Conservation (phyloP, 1,140 invertebrate genomes). For the Micrasema minimum region DNA sequence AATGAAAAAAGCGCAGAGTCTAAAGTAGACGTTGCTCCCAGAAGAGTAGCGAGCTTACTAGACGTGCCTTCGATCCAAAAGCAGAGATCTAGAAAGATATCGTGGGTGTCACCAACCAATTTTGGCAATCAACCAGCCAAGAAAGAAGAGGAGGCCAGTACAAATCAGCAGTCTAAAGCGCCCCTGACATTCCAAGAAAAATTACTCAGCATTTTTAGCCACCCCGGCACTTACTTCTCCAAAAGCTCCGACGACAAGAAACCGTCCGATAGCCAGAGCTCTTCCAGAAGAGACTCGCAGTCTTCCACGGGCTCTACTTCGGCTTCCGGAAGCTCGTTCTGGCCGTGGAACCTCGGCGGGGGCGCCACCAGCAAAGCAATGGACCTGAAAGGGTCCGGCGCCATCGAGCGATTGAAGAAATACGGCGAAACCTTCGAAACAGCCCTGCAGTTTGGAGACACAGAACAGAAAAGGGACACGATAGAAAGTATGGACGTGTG, state of each 20-base stretch:
- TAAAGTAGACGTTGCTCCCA: constrained; percentile 52
- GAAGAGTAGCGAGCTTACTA: constrained; percentile 60
- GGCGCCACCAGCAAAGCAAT: constrained; percentile 13
- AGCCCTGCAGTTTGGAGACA: constrained; percentile 8
- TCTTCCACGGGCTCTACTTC: constrained; percentile 56
- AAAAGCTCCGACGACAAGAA: constrained; percentile 61
- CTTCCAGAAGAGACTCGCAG: constrained; percentile 47
- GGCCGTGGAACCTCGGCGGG: constrained; percentile 60
- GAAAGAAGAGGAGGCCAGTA: constrained; percentile 5
- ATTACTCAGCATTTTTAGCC: constrained; percentile 68
- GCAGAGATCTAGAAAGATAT: constrained; percentile 66
- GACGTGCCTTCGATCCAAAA: constrained; percentile 63
- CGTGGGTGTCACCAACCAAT: constrained; percentile 66
- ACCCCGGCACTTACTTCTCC: constrained; percentile 67
- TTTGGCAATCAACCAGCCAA: constrained; percentile 36
- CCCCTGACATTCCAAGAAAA: constrained; percentile 60
- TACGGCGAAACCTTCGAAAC: constrained; percentile 27
- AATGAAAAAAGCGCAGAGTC: constrained; percentile 19
- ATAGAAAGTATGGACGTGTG: too few species aligned
- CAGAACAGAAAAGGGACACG: constrained; percentile 15
- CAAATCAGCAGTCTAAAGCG: background rate
- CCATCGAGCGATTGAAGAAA: constrained; percentile 20
- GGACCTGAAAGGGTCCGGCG: constrained; percentile 13
- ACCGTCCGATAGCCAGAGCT: constrained; percentile 1
- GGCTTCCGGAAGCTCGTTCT: constrained; percentile 63